phyloP scores from a whole-genome alignment of 2,113 vertebrate genomes.

The Hepsetus odoe region DNA sequence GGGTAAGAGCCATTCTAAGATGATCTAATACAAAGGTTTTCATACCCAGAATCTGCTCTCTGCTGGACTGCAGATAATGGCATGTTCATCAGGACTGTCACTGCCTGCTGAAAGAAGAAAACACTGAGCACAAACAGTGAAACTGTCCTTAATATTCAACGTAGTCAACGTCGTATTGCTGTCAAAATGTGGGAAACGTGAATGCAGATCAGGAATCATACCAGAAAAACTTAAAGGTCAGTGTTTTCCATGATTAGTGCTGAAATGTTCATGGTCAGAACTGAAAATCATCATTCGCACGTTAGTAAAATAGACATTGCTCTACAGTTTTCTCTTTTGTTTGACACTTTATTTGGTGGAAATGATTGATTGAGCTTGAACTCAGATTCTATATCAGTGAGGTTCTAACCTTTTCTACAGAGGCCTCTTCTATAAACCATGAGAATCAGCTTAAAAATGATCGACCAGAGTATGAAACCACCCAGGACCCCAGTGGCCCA shows the following conservation, averaged over 20 bases:
- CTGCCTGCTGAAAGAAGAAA: conserved; percentile 3
- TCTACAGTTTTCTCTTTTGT: too few species aligned
- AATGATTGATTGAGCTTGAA: too few species aligned
- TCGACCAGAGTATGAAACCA: conserved; percentile 82
- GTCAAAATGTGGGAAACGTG: background rate
- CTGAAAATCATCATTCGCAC: too few species aligned
- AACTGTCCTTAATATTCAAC: too few species aligned
- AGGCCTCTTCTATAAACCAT: conserved; percentile 69
- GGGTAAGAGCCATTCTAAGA: background rate
- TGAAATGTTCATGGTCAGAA: too few species aligned
- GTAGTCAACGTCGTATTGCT: too few species aligned
- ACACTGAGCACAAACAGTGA: background rate
- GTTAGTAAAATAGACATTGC: too few species aligned
- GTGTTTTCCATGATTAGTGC: too few species aligned
- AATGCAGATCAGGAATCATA: background rate
- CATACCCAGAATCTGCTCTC: conserved; percentile 13
- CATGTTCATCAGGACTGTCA: conserved; percentile 3
- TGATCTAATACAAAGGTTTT: background rate
- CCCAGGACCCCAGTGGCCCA: conserved; percentile 77
- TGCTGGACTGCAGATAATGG: conserved; percentile 32
- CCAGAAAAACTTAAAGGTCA: too few species aligned
- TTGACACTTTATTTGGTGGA: too few species aligned
- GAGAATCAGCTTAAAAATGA: conserved; percentile 74
- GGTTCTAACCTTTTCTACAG: conserved; percentile 37
- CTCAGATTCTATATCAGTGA: background rate